These are phyloP conservation scores for Drosophila pseudotakahashii DNA, from an alignment of 2,888 invertebrate genomes.

Conservation along the genomic window DNA sequence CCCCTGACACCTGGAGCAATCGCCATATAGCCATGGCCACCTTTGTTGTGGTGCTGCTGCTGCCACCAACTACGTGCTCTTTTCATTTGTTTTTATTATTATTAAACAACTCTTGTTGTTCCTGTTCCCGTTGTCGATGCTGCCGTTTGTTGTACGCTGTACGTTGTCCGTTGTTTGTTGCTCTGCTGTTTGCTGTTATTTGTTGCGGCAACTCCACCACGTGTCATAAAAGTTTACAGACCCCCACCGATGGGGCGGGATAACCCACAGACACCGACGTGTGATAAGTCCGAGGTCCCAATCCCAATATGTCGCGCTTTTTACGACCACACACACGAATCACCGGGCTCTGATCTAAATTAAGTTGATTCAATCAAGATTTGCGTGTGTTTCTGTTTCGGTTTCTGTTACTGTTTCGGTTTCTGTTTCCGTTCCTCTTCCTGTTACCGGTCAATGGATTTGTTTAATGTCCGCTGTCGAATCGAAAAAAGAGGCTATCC, in stretches of 20 bases:
- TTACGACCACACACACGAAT: conserved; percentile 75
- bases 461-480: conserved; percentile 64
- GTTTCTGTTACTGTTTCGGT: conserved; percentile 15
- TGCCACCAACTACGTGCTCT: conserved; percentile 73
- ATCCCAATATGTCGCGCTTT: conserved; percentile 76
- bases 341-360: conserved; percentile 75
- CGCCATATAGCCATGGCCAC: conserved; percentile 15
- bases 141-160: conserved; percentile 5
- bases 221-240: conserved; percentile 79
- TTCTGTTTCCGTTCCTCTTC: conserved; percentile 5
- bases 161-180: conserved; percentile 15
- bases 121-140: conserved; percentile 46
- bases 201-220: conserved; percentile 64
- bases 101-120: conserved; percentile 74
- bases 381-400: conserved; percentile 60
- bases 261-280: conserved; percentile 55
- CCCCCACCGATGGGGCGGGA: conserved; percentile 32
- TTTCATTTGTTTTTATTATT: conserved; percentile 79
- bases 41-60: conserved; percentile 32
- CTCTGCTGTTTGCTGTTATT: conserved; percentile 57
- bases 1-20: conserved; percentile 22
- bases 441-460: conserved; percentile 66
- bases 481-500: conserved; percentile 28
- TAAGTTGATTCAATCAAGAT: conserved; percentile 78
- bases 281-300: conserved; percentile 68